A percentile compares a stretch with the other conserved stretches of the same genome.
These are phyloP conservation scores for Pteropus rufus DNA, from an alignment of 2,797 vertebrate species.

Conservation along the genomic window DNA sequence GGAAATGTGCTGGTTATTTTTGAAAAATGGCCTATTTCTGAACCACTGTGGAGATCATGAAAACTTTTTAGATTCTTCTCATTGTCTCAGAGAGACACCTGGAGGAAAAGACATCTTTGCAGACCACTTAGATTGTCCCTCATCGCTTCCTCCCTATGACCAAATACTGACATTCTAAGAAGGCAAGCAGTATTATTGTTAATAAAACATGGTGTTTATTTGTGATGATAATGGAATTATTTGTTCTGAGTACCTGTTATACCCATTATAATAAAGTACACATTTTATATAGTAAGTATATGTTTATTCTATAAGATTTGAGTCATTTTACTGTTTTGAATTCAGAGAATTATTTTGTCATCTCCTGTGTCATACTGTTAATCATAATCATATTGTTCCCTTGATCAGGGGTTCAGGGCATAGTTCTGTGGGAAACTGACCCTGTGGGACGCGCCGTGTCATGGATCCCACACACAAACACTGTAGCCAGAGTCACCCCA, in stretches of 20 bases:
- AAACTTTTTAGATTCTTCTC: not conserved
- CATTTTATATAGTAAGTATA: not conserved
- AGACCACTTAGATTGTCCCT: not conserved
- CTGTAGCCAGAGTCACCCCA: not conserved
- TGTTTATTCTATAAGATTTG: not conserved
- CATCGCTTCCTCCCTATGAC: not conserved
- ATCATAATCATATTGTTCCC: not conserved
- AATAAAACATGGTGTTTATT: not conserved
- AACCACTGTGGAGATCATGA: not conserved
- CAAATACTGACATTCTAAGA: constrained; percentile 1
- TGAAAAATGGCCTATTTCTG: not conserved
- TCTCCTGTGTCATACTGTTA: not conserved
- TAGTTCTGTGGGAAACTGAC: not conserved
- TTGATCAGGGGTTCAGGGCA: not conserved
- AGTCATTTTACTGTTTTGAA: constrained; percentile 3
- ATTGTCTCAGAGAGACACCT: not conserved
- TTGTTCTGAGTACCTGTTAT: not conserved
- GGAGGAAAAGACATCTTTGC: not conserved
- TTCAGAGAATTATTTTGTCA: not conserved
- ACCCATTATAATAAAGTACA: not conserved
- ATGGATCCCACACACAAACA: not conserved
- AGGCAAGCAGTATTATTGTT: not conserved
- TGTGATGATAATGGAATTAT: not conserved
- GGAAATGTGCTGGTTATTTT: not conserved
- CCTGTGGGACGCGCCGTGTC: not conserved